Evolutionary conservation across 2,888 invertebrate species (phyloP).

Genomic region (Caenorhabditis sulstoni): DNA sequence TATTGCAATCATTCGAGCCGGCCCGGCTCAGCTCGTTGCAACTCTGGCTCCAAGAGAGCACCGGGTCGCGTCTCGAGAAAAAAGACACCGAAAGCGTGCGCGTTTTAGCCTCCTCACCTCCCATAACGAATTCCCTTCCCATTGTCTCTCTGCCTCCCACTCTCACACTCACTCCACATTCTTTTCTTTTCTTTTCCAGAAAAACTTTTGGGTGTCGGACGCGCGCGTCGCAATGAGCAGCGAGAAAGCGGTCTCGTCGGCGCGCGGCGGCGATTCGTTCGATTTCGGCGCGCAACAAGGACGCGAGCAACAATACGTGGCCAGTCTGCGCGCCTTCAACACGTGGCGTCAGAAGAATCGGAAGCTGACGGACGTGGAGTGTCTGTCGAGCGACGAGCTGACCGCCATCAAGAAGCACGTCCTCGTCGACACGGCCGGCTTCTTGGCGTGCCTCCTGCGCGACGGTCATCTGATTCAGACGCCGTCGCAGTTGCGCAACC

Average conservation of each 20-base stretch:
- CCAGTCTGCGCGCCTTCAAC: slow-evolving; percentile 16
- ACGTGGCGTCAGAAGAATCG: slow-evolving; percentile 29
- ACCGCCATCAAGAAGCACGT: slow-evolving; percentile 23
- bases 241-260: slow-evolving; percentile 8
- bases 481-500: not conserved
- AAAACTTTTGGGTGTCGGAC: slow-evolving; percentile 47
- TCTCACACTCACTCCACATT: not conserved
- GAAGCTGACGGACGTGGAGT: slow-evolving; percentile 5
- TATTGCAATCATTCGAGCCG: too few species aligned
- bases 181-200: slow-evolving; percentile 4
- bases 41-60: too few species aligned
- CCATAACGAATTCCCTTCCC: not conserved
- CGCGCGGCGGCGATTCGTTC: not conserved
- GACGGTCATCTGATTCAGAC: slow-evolving; percentile 33
- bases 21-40: too few species aligned
- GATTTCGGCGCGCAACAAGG: not conserved
- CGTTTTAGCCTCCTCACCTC: too few species aligned
- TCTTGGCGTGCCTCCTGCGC: slow-evolving; percentile 20
- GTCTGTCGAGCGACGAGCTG: not conserved
- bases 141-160: not conserved
- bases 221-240: slow-evolving; percentile 40
- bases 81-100: too few species aligned
- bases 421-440: slow-evolving; percentile 10
- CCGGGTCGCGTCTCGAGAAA: too few species aligned
- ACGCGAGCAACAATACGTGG: slow-evolving; percentile 27